phyloP scores from a whole-genome alignment of 35 echinoderm and acorn worm species.

The Diadema setosum region DNA sequence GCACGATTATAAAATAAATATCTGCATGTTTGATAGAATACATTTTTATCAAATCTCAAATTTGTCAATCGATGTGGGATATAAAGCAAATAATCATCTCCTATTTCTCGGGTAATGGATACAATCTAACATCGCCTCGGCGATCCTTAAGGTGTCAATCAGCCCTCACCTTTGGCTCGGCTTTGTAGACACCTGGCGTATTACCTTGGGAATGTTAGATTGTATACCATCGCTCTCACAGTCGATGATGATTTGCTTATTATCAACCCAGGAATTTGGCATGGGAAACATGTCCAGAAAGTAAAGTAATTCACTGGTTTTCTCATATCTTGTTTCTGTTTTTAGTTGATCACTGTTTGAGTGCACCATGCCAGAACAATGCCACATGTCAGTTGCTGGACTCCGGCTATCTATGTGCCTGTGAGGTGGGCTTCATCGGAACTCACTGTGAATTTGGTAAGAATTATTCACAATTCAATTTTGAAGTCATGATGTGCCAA shows the following conservation, averaged over 20 bases:
- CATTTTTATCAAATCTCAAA: too few relatives aligned
- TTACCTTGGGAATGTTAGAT: background rate
- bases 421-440: conserved; percentile 40
- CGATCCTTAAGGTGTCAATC: background rate
- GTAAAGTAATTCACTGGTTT: too few relatives aligned
- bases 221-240: background rate
- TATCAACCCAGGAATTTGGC: background rate
- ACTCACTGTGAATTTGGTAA: conserved; percentile 49
- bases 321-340: background rate
- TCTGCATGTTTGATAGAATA: too few relatives aligned
- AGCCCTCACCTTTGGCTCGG: background rate
- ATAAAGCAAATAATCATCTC: too few relatives aligned
- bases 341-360: conserved; percentile 47
- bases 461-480: too few relatives aligned
- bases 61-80: too few relatives aligned
- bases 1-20: too few relatives aligned
- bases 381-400: conserved; percentile 58
- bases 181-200: background rate
- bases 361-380: conserved; percentile 64
- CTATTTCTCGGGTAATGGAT: too few relatives aligned
- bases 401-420: conserved; percentile 53
- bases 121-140: background rate
- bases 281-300: too few relatives aligned
- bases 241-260: background rate
- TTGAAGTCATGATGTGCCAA: too few relatives aligned